Conservation (phyloP, 92 coral and sea anemone genomes). For the Hydrozoanthus gracilis region DNA sequence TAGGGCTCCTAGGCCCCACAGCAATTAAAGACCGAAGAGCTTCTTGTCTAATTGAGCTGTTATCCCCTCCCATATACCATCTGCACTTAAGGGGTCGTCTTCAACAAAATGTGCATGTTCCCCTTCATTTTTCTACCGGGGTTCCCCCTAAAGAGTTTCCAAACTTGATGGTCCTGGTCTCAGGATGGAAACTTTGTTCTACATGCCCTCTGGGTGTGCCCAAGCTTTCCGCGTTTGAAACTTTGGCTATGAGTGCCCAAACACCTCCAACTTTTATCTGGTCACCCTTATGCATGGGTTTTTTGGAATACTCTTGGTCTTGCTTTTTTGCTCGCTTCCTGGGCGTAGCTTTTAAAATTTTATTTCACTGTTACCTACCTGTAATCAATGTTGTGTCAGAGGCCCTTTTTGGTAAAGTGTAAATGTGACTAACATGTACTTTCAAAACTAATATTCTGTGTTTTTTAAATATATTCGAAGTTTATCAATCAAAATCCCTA, state of each 20-base stretch:
- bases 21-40: no score
- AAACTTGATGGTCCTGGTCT: no score
- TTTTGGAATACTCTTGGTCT: neutral
- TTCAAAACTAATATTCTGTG: neutral
- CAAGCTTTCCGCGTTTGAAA: conserved; percentile 6
- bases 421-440: neutral
- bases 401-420: neutral
- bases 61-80: no score
- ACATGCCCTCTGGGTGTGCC: no score
- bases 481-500: neutral
- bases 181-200: conserved; percentile 45
- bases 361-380: neutral
- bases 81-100: no score
- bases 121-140: no score
- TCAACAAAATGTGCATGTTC: no score
- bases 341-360: neutral
- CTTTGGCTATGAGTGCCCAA: conserved; percentile 42
- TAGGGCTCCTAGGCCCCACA: no score
- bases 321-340: neutral
- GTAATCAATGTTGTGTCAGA: neutral
- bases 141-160: no score
- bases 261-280: conserved; percentile 29
- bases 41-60: no score
- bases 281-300: conserved; percentile 8
- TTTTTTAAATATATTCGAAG: neutral